A percentile compares a stretch with the other conserved stretches of the same genome.
phyloP scores from a whole-genome alignment of 1,140 invertebrate species.

The Drosophila sulfurigaster region DNA sequence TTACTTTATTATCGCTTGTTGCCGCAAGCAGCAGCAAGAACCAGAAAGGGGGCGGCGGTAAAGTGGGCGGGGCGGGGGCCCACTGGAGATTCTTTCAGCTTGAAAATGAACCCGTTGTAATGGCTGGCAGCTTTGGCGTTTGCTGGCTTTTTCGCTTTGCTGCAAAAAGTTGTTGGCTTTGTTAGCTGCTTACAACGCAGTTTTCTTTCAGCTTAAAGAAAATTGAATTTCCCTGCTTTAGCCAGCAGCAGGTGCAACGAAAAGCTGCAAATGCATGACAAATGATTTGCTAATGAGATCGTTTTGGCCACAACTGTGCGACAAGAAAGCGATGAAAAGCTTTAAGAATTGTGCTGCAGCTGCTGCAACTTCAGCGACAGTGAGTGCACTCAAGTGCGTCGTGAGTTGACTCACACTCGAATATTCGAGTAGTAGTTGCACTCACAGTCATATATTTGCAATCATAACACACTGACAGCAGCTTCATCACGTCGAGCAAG shows the following conservation, averaged over 20 bases:
- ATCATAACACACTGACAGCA: constrained; percentile 61
- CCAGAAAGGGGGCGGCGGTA: too few relatives aligned
- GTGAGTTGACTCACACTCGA: not conserved
- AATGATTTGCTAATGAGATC: constrained; percentile 74
- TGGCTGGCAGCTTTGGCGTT: constrained; percentile 18
- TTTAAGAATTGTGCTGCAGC: constrained; percentile 9
- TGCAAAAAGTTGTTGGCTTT: constrained; percentile 50
- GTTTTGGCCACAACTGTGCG: constrained; percentile 20
- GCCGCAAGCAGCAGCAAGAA: not conserved
- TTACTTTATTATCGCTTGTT: constrained; percentile 74
- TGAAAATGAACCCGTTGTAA: constrained; percentile 45
- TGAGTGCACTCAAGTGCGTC: not conserved
- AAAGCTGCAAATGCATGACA: constrained; percentile 41
- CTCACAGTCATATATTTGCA: constrained; percentile 63
- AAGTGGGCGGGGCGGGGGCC: not conserved
- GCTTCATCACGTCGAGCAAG: constrained; percentile 19
- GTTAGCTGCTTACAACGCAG: constrained; percentile 39
- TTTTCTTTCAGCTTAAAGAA: constrained; percentile 42
- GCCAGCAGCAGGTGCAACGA: constrained; percentile 15
- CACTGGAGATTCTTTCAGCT: constrained; percentile 4
- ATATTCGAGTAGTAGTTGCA: constrained; percentile 7
- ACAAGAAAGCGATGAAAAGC: not conserved
- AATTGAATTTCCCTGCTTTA: constrained; percentile 24
- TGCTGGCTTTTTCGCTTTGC: constrained; percentile 22
- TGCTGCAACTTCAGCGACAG: constrained; percentile 6